These are phyloP conservation scores for Ailuropoda melanoleuca DNA, from an alignment of 2,113 vertebrate species.

Conservation along the genomic window DNA sequence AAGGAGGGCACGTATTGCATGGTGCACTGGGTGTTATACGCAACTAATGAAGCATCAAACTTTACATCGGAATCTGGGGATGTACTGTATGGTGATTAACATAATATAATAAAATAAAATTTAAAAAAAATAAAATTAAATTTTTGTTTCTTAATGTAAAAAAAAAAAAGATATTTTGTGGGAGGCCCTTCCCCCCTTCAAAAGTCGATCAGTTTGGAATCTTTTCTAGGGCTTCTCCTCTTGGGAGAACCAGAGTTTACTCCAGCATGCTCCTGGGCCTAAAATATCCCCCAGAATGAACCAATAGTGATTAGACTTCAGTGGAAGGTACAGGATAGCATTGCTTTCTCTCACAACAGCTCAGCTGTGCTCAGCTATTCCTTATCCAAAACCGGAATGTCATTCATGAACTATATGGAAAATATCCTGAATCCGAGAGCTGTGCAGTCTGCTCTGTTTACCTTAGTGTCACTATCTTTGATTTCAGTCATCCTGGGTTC, in stretches of 20 bases:
- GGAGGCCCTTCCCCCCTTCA: not conserved
- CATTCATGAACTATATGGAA: not conserved
- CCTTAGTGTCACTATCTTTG: not conserved
- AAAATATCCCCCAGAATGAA: not conserved
- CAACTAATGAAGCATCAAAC: too few relatives aligned
- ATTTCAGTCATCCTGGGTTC: not conserved
- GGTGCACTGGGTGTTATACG: too few relatives aligned
- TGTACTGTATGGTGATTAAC: too few relatives aligned
- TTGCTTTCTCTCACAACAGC: not conserved
- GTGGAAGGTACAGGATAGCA: not conserved
- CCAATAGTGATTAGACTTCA: not conserved
- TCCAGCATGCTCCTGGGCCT: not conserved
- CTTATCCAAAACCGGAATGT: not conserved
- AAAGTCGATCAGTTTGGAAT: not conserved
- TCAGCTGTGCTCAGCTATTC: not conserved
- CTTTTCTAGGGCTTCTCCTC: not conserved
- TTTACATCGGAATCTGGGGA: too few relatives aligned
- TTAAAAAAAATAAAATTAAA: too few relatives aligned
- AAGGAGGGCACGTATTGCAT: too few relatives aligned
- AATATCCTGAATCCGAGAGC: not conserved
- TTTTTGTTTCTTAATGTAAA: too few relatives aligned
- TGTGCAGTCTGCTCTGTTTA: not conserved
- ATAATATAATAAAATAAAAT: too few relatives aligned
- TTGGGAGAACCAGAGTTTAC: not conserved
- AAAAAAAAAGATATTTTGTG: too few relatives aligned